Percentiles rank a stretch among this genome's conserved stretches.
Evolutionary conservation across 2,113 vertebrate genomes (phyloP).

Genomic region (Stomatorhinus ivindoensis): DNA sequence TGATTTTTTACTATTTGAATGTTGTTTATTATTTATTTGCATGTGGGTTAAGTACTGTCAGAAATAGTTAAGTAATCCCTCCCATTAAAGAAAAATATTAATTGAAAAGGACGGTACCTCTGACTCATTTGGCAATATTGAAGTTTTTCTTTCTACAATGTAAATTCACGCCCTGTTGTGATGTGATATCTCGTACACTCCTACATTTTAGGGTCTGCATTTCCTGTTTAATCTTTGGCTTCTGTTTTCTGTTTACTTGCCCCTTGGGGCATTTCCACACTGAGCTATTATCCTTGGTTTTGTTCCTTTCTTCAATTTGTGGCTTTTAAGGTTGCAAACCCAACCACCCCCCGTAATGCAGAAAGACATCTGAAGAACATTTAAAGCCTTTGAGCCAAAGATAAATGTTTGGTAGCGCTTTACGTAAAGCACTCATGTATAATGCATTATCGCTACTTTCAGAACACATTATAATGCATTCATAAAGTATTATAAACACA

Average conservation of each 20-base stretch:
- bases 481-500: no score
- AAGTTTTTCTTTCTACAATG: not conserved
- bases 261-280: not conserved
- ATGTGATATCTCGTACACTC: not conserved
- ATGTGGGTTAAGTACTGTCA: not conserved
- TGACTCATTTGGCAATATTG: not conserved
- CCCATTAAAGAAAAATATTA: not conserved
- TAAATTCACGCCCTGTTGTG: not conserved
- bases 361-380: not conserved
- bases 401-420: not conserved
- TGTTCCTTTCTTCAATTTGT: not conserved
- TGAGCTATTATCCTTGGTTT: not conserved
- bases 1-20: not conserved
- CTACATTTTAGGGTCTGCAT: not conserved
- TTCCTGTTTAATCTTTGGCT: constrained; percentile 15
- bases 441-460: no score
- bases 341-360: not conserved
- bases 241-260: constrained; percentile 9
- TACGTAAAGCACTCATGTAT: no score
- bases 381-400: not conserved
- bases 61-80: not conserved
- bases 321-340: not conserved
- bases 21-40: not conserved
- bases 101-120: not conserved
- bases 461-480: no score